Evolutionary conservation across 2,797 vertebrate species (phyloP).

Genomic region (Tamandua tetradactyla): DNA sequence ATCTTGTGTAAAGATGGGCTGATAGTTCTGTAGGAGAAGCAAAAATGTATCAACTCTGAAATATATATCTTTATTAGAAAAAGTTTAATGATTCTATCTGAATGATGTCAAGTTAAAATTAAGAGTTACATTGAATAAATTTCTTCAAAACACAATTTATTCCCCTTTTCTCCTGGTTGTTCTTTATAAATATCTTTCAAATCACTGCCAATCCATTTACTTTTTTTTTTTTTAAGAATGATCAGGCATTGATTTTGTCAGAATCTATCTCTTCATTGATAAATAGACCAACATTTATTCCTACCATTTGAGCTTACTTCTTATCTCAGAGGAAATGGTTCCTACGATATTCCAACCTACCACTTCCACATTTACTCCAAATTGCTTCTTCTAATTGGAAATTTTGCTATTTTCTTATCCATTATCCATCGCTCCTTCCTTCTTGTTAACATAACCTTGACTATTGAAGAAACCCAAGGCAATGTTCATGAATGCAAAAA

Average conservation of each 20-base stretch:
- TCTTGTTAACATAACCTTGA: neutral
- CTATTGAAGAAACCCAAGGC: neutral
- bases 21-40: neutral
- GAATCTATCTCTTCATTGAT: neutral
- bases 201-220: neutral
- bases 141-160: neutral
- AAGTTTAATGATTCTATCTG: neutral
- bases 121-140: neutral
- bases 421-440: neutral
- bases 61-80: neutral
- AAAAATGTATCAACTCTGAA: neutral
- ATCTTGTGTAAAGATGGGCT: neutral
- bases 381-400: neutral
- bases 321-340: neutral
- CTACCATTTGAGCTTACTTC: neutral
- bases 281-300: neutral
- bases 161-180: neutral
- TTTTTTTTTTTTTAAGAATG: neutral
- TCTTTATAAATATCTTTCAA: neutral
- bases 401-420: neutral
- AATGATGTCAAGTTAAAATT: neutral
- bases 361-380: neutral
- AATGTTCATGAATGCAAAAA: neutral
- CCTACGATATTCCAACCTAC: neutral
- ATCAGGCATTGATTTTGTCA: neutral